These are phyloP conservation scores for Malurus elegans DNA, from an alignment of 2,113 vertebrate genomes.

Conservation along the genomic window DNA sequence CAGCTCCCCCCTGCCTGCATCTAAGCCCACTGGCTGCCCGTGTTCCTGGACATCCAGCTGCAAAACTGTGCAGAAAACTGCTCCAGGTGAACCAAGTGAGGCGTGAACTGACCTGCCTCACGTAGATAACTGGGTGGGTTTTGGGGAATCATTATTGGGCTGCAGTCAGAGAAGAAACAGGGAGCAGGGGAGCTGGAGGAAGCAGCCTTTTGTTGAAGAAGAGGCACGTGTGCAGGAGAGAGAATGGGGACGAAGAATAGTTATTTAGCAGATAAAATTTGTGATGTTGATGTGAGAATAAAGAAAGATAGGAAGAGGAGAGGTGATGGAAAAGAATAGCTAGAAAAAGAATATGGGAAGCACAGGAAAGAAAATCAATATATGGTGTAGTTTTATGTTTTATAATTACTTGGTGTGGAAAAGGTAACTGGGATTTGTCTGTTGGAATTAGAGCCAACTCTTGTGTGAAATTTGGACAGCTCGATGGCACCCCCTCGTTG, in stretches of 20 bases:
- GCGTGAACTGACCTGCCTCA: not conserved
- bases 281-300: not conserved
- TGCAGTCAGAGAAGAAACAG: not conserved
- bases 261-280: not conserved
- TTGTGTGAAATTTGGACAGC: not conserved
- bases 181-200: not conserved
- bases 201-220: not conserved
- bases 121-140: not conserved
- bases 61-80: not conserved
- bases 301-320: not conserved
- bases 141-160: not conserved
- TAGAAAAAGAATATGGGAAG: not conserved
- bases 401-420: not conserved
- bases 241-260: not conserved
- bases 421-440: not conserved
- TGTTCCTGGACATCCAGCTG: not conserved
- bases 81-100: not conserved
- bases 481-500: not conserved
- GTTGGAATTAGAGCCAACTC: not conserved
- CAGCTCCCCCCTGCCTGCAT: not conserved
- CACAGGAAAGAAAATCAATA: not conserved
- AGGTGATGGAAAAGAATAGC: not conserved
- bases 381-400: not conserved
- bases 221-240: not conserved
- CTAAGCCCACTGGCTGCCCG: not conserved